Conservation (phyloP, 1,140 invertebrate species). For the Zaprionus lachaisei region DNA sequence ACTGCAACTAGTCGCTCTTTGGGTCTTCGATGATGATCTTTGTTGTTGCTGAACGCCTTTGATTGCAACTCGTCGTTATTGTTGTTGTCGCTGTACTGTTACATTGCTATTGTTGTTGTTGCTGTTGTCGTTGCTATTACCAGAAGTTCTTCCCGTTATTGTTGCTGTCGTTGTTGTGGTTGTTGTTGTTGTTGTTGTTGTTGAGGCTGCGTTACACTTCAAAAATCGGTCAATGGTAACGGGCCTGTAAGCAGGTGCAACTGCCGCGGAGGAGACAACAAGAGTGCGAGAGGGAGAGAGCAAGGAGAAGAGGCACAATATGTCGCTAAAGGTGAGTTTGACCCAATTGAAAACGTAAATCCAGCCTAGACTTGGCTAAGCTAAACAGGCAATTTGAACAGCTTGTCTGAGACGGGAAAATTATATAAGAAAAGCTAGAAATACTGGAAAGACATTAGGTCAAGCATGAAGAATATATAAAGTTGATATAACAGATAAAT, state of each 20-base stretch:
- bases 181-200: slow-evolving; percentile 6
- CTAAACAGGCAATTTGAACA: slow-evolving; percentile 28
- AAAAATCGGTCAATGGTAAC: slow-evolving; percentile 81
- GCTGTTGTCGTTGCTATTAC: slow-evolving; percentile 49
- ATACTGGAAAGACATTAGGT: neutral
- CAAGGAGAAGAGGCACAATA: slow-evolving; percentile 41
- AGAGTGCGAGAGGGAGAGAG: slow-evolving; percentile 25
- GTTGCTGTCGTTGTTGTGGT: slow-evolving; percentile 24
- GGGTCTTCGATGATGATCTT: slow-evolving; percentile 47
- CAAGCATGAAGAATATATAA: neutral
- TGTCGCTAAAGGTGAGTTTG: slow-evolving; percentile 79
- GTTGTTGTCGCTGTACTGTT: slow-evolving; percentile 44
- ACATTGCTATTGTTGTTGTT: slow-evolving; percentile 41
- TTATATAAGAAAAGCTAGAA: neutral
- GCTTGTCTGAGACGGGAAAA: slow-evolving; percentile 15
- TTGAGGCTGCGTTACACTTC: slow-evolving; percentile 65
- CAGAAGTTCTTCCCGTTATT: slow-evolving; percentile 52
- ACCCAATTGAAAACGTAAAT: slow-evolving; percentile 49
- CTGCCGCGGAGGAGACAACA: slow-evolving; percentile 18
- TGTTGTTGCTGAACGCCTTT: slow-evolving; percentile 8
- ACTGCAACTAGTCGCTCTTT: slow-evolving; percentile 50
- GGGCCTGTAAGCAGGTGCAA: slow-evolving; percentile 76
- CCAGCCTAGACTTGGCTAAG: neutral
- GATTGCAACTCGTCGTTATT: slow-evolving; percentile 35
- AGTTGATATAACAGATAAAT: neutral